These are phyloP conservation scores for Amphiprion ocellaris DNA, from an alignment of 2,113 vertebrate species.

Conservation along the genomic window DNA sequence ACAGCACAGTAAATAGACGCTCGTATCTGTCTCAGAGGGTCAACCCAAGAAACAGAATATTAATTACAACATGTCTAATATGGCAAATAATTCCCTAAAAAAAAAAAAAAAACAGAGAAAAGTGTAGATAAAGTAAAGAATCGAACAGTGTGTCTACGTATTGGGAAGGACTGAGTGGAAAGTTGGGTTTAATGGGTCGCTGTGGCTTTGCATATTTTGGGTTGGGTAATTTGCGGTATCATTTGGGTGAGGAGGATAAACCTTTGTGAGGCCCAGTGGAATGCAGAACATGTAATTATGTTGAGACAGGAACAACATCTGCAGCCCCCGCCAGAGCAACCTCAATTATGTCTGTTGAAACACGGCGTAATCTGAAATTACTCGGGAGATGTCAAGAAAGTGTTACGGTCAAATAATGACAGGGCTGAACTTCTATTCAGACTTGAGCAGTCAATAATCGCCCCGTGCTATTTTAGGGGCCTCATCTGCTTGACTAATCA, in stretches of 20 bases:
- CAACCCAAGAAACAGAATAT: slow-evolving; percentile 21
- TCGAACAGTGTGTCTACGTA: slow-evolving; percentile 2
- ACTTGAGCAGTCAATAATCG: slow-evolving; percentile 42
- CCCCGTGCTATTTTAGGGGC: slow-evolving; percentile 46
- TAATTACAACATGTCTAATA: slow-evolving; percentile 7
- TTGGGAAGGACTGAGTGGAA: slow-evolving; percentile 47
- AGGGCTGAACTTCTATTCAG: slow-evolving; percentile 15
- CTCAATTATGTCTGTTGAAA: slow-evolving; percentile 74
- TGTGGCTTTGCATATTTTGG: slow-evolving; percentile 77
- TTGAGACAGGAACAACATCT: slow-evolving; percentile 70
- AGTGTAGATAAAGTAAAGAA: background rate
- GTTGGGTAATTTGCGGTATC: slow-evolving; percentile 69
- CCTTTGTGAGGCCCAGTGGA: slow-evolving; percentile 68
- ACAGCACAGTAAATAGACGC: background rate
- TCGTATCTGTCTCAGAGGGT: background rate
- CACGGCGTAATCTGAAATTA: slow-evolving; percentile 53
- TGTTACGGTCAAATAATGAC: slow-evolving; percentile 52
- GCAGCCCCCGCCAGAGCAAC: slow-evolving; percentile 66
- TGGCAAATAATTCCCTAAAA: slow-evolving; percentile 9
- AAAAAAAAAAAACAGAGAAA: too few species aligned
- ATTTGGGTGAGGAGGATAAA: slow-evolving; percentile 76
- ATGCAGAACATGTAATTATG: slow-evolving; percentile 76
- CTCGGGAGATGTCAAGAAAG: slow-evolving; percentile 43
- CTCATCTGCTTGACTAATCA: slow-evolving; percentile 43
- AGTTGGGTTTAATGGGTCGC: slow-evolving; percentile 57